Percentiles rank a stretch among this genome's conserved stretches.
Conservation (phyloP, 2,888 invertebrate species). For the Andrena flavipes region DNA sequence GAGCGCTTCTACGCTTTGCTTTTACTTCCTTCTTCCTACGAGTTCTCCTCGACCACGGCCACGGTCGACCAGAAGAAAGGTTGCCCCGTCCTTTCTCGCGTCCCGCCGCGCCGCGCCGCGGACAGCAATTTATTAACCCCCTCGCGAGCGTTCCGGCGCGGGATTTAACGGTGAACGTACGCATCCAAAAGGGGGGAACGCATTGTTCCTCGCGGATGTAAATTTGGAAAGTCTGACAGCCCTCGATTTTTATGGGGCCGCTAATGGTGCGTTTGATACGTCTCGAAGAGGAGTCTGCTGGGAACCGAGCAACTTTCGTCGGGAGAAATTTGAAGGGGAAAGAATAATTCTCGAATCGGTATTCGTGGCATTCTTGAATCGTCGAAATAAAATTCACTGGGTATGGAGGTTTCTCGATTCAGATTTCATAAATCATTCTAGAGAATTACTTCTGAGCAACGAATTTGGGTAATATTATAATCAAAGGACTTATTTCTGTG, state of each 20-base stretch:
- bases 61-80: slow-evolving; percentile 65
- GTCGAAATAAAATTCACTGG: no score
- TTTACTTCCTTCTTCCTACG: slow-evolving; percentile 71
- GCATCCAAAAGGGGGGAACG: background rate
- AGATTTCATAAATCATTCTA: no score
- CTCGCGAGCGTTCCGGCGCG: slow-evolving; percentile 14
- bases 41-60: slow-evolving; percentile 62
- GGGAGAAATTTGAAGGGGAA: background rate
- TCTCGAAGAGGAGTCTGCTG: background rate
- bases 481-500: no score
- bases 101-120: slow-evolving; percentile 9
- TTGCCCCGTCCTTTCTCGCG: slow-evolving; percentile 54
- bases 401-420: no score
- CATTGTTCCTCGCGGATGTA: slow-evolving; percentile 43
- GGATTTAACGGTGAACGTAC: slow-evolving; percentile 33
- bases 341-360: background rate
- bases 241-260: background rate
- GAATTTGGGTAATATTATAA: no score
- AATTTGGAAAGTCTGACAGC: slow-evolving; percentile 42
- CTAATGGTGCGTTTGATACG: slow-evolving; percentile 4
- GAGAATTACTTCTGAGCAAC: no score
- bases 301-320: background rate
- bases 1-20: slow-evolving; percentile 28
- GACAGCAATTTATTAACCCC: slow-evolving; percentile 50
- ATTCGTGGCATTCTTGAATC: background rate